phyloP scores from a whole-genome alignment of 2,797 vertebrate species.

The Galaxias olidus region DNA sequence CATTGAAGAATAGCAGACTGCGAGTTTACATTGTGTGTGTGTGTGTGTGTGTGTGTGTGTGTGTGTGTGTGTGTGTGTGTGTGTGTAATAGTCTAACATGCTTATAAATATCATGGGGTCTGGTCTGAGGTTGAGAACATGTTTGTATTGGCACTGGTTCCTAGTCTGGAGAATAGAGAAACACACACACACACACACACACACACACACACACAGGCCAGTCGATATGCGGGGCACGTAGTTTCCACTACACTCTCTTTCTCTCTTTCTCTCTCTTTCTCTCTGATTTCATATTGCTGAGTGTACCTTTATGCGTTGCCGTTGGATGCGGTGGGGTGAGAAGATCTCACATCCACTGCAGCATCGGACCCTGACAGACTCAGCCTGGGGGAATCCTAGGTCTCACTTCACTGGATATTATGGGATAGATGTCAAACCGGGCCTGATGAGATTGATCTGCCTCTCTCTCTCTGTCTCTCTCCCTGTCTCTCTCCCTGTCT shows the following conservation, averaged over 20 bases:
- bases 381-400: too few relatives aligned
- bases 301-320: too few relatives aligned
- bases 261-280: neutral
- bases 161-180: neutral
- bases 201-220: constrained; percentile 13
- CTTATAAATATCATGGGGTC: constrained; percentile 43
- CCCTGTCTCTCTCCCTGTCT: neutral
- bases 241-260: constrained; percentile 37
- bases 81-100: neutral
- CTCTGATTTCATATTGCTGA: neutral
- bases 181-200: constrained; percentile 12
- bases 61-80: constrained; percentile 18
- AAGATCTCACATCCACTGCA: too few relatives aligned
- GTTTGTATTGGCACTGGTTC: constrained; percentile 36
- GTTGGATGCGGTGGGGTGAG: too few relatives aligned
- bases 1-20: too few relatives aligned
- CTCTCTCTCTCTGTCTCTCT: neutral
- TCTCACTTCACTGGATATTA: neutral
- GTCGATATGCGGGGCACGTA: constrained; percentile 27
- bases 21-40: neutral
- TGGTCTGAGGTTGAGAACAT: constrained; percentile 32
- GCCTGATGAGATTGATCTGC: neutral
- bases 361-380: too few relatives aligned
- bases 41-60: constrained; percentile 23
- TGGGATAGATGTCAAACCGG: neutral